Conservation (phyloP, 1,140 invertebrate species). For the Lepeophtheirus salmonis region DNA sequence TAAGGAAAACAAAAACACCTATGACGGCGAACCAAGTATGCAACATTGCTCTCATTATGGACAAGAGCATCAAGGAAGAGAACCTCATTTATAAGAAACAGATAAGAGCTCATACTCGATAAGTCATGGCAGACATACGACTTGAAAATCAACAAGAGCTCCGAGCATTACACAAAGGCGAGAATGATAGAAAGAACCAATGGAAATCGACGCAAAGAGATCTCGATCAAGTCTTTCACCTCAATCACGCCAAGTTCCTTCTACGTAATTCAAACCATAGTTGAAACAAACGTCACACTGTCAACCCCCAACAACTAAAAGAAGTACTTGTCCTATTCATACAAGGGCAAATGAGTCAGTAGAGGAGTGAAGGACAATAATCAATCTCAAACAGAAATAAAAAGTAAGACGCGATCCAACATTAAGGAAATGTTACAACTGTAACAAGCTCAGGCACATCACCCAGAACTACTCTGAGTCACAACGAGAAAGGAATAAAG, state of each 20-base stretch:
- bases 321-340: no score
- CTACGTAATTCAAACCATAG: background rate
- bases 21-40: background rate
- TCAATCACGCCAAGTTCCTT: background rate
- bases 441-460: background rate
- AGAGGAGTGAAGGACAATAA: background rate
- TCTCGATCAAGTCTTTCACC: background rate
- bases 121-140: background rate
- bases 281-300: no score
- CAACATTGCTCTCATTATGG: background rate
- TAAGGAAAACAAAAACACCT: background rate
- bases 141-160: background rate
- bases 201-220: background rate
- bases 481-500: background rate
- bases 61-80: background rate
- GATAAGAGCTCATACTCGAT: background rate
- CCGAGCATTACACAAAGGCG: background rate
- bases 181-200: no score
- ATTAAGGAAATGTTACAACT: background rate
- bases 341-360: no score
- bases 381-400: background rate
- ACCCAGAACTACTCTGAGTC: background rate
- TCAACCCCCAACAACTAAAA: no score
- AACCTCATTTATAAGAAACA: background rate
- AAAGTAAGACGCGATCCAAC: background rate